Conservation (phyloP, 92 coral and sea anemone species). For the Phenganax stokvisi region DNA sequence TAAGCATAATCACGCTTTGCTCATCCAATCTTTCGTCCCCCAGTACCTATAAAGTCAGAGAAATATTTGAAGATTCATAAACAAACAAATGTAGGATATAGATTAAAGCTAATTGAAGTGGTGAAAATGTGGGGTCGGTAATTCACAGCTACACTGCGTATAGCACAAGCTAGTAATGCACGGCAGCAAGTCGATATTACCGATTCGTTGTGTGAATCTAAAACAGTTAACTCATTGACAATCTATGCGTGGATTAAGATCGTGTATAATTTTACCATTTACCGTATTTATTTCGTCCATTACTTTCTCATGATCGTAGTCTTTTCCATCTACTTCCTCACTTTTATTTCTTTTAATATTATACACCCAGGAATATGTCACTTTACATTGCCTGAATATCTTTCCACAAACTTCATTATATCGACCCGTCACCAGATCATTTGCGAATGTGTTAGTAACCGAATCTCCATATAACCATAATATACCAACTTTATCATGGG, state of each 20-base stretch:
- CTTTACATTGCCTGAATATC: slow-evolving; percentile 55
- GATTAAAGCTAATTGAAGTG: neutral
- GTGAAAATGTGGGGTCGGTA: too few relatives aligned
- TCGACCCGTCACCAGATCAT: slow-evolving; percentile 56
- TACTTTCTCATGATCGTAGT: slow-evolving; percentile 76
- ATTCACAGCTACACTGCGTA: too few relatives aligned
- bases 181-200: too few relatives aligned
- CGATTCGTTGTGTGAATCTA: too few relatives aligned
- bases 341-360: slow-evolving; percentile 69
- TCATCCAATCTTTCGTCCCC: slow-evolving; percentile 60
- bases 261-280: neutral
- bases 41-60: slow-evolving; percentile 51
- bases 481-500: slow-evolving; percentile 43
- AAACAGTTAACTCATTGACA: too few relatives aligned
- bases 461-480: slow-evolving; percentile 83
- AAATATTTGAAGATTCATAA: too few relatives aligned
- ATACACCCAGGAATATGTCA: slow-evolving; percentile 75
- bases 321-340: slow-evolving; percentile 76
- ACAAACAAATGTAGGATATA: neutral
- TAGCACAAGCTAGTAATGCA: too few relatives aligned
- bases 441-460: slow-evolving; percentile 54
- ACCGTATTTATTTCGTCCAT: slow-evolving; percentile 73
- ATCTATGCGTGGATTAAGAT: too few relatives aligned
- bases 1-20: slow-evolving; percentile 71
- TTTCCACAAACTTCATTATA: slow-evolving; percentile 52